Percentiles rank a stretch among this genome's conserved stretches.
phyloP scores from a whole-genome alignment of 2,113 vertebrate species.

The Myotis lucifugus region DNA sequence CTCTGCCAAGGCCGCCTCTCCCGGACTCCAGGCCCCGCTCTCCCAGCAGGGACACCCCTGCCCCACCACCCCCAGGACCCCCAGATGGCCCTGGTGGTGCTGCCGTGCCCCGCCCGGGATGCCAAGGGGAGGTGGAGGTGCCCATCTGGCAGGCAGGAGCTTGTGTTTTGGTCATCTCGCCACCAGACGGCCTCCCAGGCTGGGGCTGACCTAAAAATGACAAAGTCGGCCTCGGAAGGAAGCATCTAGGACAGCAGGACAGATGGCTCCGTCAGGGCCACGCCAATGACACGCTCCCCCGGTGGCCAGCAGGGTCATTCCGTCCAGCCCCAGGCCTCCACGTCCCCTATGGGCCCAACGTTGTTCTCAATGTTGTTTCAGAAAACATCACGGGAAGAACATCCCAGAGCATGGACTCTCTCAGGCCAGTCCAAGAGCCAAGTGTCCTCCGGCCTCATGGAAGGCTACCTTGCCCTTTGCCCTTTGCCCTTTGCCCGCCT shows the following conservation, averaged over 20 bases:
- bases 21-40: neutral
- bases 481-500: neutral
- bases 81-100: neutral
- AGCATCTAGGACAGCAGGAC: neutral
- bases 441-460: neutral
- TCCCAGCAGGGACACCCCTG: neutral
- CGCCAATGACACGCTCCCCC: neutral
- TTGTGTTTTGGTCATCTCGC: neutral
- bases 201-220: neutral
- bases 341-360: neutral
- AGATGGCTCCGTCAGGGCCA: neutral
- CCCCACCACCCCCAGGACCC: too few relatives aligned
- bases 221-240: neutral
- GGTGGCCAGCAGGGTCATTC: neutral
- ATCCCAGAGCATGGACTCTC: neutral
- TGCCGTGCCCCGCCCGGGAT: neutral
- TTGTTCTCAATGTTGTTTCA: neutral
- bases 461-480: neutral
- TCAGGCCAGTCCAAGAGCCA: neutral
- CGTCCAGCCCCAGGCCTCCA: neutral
- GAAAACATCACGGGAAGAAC: neutral
- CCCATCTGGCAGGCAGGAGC: neutral
- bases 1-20: neutral
- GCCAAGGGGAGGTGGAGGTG: neutral
- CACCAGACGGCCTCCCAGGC: neutral